Evolutionary conservation across 2,797 vertebrate species (phyloP), one percentile per base, ranked within the genome.

Genomic region (Falco peregrinus): DNA sequence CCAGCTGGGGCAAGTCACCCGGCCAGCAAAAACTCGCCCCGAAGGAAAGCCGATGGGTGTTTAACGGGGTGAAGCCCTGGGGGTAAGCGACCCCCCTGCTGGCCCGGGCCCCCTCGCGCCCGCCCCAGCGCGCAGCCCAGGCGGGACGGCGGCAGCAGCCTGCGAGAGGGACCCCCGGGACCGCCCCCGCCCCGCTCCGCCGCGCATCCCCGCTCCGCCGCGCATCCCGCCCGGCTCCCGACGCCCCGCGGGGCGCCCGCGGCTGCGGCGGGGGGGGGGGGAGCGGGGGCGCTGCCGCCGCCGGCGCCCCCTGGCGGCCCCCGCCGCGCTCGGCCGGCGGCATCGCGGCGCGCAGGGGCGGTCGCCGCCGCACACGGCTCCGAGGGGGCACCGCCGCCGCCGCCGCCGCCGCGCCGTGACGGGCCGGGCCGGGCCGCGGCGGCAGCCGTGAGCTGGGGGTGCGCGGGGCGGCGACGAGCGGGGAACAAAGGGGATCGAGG

Each of bases 401-500:
- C 19, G 48, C 5, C n/a, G n/a, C n/a, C n/a, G n/a, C n/a, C n/a
- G n/a, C n/a, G 39, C 35, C 47, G 51, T 2, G 39, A 33, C 64
- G 63, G 10, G 64, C 63, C 47, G 63, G 8, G 35, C 59, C 45
- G 68, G 4, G 80, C 83, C 19, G 77, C 45, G 68, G 45, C 70
- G 47, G 80, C 41, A 84, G 51, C 93, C 65, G 50, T 70, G 60
- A 33, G 51, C 41, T 33, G 13, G 54, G 45, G 29, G 15, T 63
- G 50, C n/a, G 84, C 59, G 39, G 59, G 64, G 89, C 29, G 70
- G 87, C 31, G 69, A 75, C 37, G 57, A 63, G 60, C 33, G 47
- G 41, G 75, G 67, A 93, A 96, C 87, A 94, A 93, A 93, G 78
- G 47, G 61, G 59, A 57, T 39, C 56, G 35, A 41, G 88, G 79